Evolutionary conservation across 2,888 invertebrate species (phyloP), one percentile per base, ranked within the genome.

Genomic region (Epicampocera succincta): DNA sequence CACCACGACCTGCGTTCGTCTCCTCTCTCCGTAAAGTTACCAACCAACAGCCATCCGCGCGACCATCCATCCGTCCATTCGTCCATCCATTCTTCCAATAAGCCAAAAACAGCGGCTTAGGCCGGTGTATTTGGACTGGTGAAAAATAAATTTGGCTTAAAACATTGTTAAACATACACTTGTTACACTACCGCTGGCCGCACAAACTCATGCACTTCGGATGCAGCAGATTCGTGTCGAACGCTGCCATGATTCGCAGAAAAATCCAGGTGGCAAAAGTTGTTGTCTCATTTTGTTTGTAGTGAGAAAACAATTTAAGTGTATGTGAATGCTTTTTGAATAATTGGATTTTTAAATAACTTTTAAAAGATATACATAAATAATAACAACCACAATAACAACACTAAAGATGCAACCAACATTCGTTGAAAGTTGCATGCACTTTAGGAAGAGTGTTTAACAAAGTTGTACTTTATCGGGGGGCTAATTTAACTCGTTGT

Each of bases 121-220:
- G 56, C 56, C 6, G 12, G 38, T 54, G 46, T 44, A 65, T 56
- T 29, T 68, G 68, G n/a, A 74, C n/a, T 56, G 38, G 56, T 48
- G 46, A 56, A 46, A 46, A 38, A 1, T 13, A 40, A 17, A 60
- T 13, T 40, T 54, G 38, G 11, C 21, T 69, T 61, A 61, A 75
- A 76, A 69, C 75, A 50, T 68, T 65, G 60, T 73, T 15, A 56
- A 44, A 68, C 15, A 68, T 68, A 52, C 81, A 82, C 73, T 78
- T 77, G 78, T 78, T 82, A 48, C 74, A 33, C n/a, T 54, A 42
- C 33, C 3, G 73, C 72, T 63, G 81, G 68, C 77, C 73, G 72
- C 52, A 60, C 42, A 60, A 12, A 68, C 33, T 44, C 13, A 11
- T 8, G 17, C 3, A 25, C 38, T 48, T 19, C 38, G 61, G 8